A percentile compares a stretch with the other conserved stretches of the same genome.
Evolutionary conservation across 2,797 vertebrate species (phyloP).

Genomic region (Taeniopygia guttata): DNA sequence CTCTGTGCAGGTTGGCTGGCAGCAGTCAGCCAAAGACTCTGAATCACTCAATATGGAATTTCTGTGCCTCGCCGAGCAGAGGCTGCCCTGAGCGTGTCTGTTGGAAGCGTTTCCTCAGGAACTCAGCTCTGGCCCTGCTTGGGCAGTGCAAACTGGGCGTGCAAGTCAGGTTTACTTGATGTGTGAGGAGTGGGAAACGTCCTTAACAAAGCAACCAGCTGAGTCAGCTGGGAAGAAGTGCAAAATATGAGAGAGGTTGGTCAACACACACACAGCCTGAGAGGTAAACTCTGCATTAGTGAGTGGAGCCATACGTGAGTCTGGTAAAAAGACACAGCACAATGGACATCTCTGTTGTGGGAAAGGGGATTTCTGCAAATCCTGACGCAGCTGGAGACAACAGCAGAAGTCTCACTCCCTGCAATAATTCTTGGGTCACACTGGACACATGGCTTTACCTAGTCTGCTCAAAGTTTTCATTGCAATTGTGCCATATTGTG

Average conservation of each 20-base stretch:
- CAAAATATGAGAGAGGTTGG: neutral
- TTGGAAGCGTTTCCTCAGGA: neutral
- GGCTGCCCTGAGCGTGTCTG: neutral
- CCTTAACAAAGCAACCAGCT: neutral
- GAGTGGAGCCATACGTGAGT: neutral
- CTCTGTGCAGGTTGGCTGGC: neutral
- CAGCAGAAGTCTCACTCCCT: neutral
- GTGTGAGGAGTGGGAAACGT: neutral
- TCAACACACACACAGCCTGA: neutral
- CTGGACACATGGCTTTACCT: neutral
- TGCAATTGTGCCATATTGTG: slow-evolving; percentile 3
- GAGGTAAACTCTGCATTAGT: neutral
- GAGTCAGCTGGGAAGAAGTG: neutral
- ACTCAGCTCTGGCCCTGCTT: neutral
- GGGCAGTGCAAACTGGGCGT: neutral
- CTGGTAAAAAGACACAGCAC: neutral
- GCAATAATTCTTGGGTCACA: neutral
- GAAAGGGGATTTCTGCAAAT: neutral
- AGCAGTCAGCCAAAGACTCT: neutral
- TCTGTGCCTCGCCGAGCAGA: neutral
- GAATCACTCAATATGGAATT: neutral
- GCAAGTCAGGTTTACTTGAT: neutral
- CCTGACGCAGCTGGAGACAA: neutral
- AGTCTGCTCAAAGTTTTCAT: slow-evolving; percentile 8
- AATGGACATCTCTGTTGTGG: neutral